These are phyloP conservation scores for Brachymystax lenok DNA, from an alignment of 2,797 vertebrate genomes.

Conservation along the genomic window DNA sequence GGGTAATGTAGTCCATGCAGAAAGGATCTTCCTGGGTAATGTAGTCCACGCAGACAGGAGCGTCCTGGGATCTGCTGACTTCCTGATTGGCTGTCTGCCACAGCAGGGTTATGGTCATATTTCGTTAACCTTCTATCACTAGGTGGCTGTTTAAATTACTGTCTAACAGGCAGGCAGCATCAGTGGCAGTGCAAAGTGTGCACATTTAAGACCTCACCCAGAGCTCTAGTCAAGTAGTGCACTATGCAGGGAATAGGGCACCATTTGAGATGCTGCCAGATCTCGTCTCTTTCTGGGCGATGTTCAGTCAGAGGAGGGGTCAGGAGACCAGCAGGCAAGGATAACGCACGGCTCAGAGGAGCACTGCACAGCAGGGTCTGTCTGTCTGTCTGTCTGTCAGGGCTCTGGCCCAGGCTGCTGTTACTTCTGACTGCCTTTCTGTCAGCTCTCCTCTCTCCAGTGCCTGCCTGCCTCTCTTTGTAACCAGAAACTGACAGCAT, in stretches of 20 bases:
- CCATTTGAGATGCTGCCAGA: too few species aligned
- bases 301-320: background rate
- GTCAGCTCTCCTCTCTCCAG: background rate
- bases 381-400: background rate
- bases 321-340: background rate
- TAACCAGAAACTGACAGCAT: background rate
- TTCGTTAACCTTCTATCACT: background rate
- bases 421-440: background rate
- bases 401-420: background rate
- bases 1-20: too few species aligned
- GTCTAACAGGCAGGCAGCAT: too few species aligned
- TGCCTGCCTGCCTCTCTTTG: constrained; percentile 27
- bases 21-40: too few species aligned
- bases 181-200: too few species aligned
- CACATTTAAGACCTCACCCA: too few species aligned
- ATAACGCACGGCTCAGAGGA: background rate
- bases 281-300: background rate
- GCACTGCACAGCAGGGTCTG: too few species aligned
- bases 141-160: background rate
- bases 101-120: background rate
- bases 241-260: too few species aligned
- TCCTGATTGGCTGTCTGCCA: too few species aligned
- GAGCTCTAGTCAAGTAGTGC: too few species aligned
- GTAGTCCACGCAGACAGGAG: too few species aligned
- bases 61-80: background rate